phyloP scores from a whole-genome alignment of 53 echinoderm and acorn worm species.

The Holothuria leucospilota region DNA sequence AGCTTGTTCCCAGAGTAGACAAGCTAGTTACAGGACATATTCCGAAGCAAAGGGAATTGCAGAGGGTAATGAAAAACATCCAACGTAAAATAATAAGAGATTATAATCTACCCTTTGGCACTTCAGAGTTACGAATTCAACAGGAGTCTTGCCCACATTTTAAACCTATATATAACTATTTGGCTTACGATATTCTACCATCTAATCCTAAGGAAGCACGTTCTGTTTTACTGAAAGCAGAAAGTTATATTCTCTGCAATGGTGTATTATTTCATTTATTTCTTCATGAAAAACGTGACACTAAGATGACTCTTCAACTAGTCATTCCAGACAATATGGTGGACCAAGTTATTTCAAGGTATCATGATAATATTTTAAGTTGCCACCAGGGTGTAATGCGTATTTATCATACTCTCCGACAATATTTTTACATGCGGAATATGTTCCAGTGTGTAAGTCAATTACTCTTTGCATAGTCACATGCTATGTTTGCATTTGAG shows the following conservation, averaged over 20 bases:
- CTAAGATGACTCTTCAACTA: constrained; percentile 12
- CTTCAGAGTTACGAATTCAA: background rate
- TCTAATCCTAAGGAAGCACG: constrained; percentile 19
- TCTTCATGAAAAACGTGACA: background rate
- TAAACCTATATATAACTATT: constrained; percentile 41
- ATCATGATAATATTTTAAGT: constrained; percentile 25
- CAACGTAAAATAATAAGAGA: constrained; percentile 65
- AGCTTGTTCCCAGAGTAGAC: constrained; percentile 44
- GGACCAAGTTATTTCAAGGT: constrained; percentile 4
- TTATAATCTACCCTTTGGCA: constrained; percentile 51
- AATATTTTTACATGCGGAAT: too few species aligned
- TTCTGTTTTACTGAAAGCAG: constrained; percentile 19
- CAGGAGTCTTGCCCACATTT: constrained; percentile 42
- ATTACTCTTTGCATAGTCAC: background rate
- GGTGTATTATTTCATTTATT: background rate
- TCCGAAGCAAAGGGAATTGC: constrained; percentile 56
- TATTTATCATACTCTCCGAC: constrained; percentile 48
- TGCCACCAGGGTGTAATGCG: constrained; percentile 18
- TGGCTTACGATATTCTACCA: constrained; percentile 49
- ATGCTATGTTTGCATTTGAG: too few species aligned
- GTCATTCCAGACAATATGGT: constrained; percentile 8
- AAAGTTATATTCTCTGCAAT: constrained; percentile 16
- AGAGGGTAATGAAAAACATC: constrained; percentile 42
- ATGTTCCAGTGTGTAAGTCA: constrained; percentile 9
- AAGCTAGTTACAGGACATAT: constrained; percentile 48